phyloP scores from a whole-genome alignment of 37 sponge, comb jelly and placozoan genomes.

The Beroe ovata region DNA sequence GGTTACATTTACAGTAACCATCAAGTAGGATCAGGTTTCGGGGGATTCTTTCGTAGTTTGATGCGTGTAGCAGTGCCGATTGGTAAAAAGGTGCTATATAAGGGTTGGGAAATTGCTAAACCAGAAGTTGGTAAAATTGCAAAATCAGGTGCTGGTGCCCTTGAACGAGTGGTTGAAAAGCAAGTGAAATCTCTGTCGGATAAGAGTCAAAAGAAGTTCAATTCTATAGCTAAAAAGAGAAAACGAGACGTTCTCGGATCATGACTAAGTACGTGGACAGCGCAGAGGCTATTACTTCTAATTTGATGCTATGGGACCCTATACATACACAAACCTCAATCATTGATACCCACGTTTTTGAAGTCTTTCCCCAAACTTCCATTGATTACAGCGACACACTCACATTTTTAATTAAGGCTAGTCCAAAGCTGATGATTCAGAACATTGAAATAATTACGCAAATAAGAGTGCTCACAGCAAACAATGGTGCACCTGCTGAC shows the following conservation, averaged over 20 bases:
- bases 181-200: background rate
- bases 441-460: conserved; percentile 22
- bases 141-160: conserved; percentile 1
- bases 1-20: conserved; percentile 52
- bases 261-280: conserved; percentile 45
- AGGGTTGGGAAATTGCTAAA: conserved; percentile 63
- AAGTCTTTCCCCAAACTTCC: conserved; percentile 47
- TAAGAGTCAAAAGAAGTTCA: conserved; percentile 13
- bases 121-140: conserved; percentile 38
- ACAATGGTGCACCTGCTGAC: background rate
- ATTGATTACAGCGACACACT: conserved; percentile 51
- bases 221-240: background rate
- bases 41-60: conserved; percentile 21
- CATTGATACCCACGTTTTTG: conserved; percentile 2
- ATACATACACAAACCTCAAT: conserved; percentile 47
- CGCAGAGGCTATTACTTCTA: conserved; percentile 39
- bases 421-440: conserved; percentile 24
- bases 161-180: background rate
- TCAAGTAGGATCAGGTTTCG: conserved; percentile 41
- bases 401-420: conserved; percentile 17
- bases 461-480: conserved; percentile 23
- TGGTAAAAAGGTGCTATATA: conserved; percentile 48
- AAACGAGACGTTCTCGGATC: conserved; percentile 50
- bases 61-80: conserved; percentile 19
- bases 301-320: conserved; percentile 28